Conservation (phyloP, 2,797 vertebrate genomes). For the Argentina silus region DNA sequence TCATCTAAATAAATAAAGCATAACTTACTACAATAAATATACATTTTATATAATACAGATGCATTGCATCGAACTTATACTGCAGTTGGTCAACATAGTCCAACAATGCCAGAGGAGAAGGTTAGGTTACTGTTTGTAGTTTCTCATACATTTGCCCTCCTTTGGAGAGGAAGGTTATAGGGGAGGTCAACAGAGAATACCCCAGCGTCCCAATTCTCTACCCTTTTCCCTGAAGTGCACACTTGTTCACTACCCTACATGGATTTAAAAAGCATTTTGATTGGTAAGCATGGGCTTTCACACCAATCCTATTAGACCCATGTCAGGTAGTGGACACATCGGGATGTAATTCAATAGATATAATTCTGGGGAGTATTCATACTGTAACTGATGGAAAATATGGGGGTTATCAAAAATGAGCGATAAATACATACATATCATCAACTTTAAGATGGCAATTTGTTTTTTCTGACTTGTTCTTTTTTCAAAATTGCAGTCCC, state of each 20-base stretch:
- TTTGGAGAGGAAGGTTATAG: constrained; percentile 3
- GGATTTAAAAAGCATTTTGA: too few species aligned
- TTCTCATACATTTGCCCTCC: not conserved
- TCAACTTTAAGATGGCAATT: constrained; percentile 16
- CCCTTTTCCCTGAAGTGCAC: too few species aligned
- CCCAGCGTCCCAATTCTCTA: too few species aligned
- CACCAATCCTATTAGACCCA: too few species aligned
- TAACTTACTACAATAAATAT: constrained; percentile 74
- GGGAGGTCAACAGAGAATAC: not conserved
- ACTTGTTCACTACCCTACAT: too few species aligned
- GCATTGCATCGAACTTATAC: constrained; percentile 70
- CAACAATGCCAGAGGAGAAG: constrained; percentile 50
- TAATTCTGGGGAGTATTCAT: not conserved
- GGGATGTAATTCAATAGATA: constrained; percentile 15
- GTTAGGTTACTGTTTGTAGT: constrained; percentile 22
- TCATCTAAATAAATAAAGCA: constrained; percentile 70
- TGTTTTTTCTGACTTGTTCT: not conserved
- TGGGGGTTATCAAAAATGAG: constrained; percentile 13
- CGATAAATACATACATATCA: constrained; percentile 5
- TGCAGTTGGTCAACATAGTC: constrained; percentile 56
- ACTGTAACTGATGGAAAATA: constrained; percentile 5
- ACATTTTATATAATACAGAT: constrained; percentile 59
- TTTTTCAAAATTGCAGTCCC: constrained; percentile 8
- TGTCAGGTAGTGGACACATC: not conserved
- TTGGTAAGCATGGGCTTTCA: too few species aligned